phyloP scores from a whole-genome alignment of 2,888 invertebrate genomes.

The Lycophotia porphyrea region DNA sequence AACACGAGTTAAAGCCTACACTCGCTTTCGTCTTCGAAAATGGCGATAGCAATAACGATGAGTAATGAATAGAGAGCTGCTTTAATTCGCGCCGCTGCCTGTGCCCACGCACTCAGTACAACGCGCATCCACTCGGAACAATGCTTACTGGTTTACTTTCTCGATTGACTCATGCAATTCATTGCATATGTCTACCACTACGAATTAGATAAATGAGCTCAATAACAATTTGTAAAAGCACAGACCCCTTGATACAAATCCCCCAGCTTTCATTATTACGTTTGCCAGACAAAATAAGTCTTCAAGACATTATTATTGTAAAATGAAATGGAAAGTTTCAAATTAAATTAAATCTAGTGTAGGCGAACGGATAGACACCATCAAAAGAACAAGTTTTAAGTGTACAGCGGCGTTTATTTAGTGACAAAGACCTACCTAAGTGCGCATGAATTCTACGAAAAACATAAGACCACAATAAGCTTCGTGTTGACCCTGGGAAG shows the following conservation, averaged over 20 bases:
- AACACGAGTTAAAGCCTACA: conserved; percentile 80
- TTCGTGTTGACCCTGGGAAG: conserved; percentile 75
- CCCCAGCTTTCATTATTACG: conserved; percentile 76
- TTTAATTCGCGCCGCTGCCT: conserved; percentile 88
- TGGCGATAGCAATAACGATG: conserved; percentile 89
- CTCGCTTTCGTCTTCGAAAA: conserved; percentile 88
- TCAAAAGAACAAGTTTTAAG: conserved; percentile 39
- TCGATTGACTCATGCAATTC: conserved; percentile 89
- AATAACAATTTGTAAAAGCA: conserved; percentile 78
- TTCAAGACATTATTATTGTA: conserved; percentile 37
- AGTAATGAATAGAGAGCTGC: conserved; percentile 90
- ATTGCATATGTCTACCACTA: conserved; percentile 85
- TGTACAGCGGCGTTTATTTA: conserved; percentile 41
- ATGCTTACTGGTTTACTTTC: conserved; percentile 90
- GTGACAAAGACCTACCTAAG: conserved; percentile 58
- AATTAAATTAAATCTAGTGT: conserved; percentile 32
- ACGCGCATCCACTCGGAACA: conserved; percentile 90
- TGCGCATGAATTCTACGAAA: conserved; percentile 69
- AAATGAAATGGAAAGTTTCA: conserved; percentile 62
- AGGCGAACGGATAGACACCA: conserved; percentile 50
- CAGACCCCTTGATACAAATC: conserved; percentile 75
- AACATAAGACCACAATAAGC: conserved; percentile 73
- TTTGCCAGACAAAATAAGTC: conserved; percentile 47
- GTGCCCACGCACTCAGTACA: conserved; percentile 85
- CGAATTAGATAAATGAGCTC: conserved; percentile 87